Percentiles rank a stretch among this genome's conserved stretches.
Evolutionary conservation across 30 jellyfish, hydroid and myxozoan genomes (phyloP).

Genomic region (Rhopilema esculentum): DNA sequence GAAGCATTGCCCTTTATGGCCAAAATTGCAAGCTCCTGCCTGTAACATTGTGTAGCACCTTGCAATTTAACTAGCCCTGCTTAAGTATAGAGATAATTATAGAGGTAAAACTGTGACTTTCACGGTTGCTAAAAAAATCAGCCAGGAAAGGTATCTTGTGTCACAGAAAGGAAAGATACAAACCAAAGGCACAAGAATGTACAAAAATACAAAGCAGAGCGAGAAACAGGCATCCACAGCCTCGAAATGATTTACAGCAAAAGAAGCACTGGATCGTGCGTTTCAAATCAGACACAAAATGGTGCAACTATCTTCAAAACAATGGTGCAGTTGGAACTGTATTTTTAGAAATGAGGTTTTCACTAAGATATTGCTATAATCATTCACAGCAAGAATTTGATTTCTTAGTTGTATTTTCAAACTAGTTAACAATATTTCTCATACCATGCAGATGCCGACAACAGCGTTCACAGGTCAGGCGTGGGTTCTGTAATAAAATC

Average conservation of each 20-base stretch:
- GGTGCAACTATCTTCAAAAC: neutral
- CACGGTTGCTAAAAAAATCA: too few species aligned
- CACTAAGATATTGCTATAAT: neutral
- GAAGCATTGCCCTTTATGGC: too few species aligned
- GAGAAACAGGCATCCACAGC: neutral
- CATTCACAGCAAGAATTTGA: conserved; percentile 10
- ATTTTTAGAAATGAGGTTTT: neutral
- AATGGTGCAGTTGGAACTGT: neutral
- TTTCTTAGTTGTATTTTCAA: neutral
- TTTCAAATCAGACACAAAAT: neutral
- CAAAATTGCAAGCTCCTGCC: too few species aligned
- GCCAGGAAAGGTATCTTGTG: too few species aligned
- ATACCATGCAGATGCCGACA: conserved; percentile 40
- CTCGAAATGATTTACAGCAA: neutral
- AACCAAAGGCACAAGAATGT: too few species aligned
- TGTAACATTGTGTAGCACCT: too few species aligned
- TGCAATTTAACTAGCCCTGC: too few species aligned
- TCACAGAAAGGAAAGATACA: too few species aligned
- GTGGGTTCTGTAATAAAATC: neutral
- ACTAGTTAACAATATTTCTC: conserved; percentile 15
- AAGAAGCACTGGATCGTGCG: neutral
- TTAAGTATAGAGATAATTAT: too few species aligned
- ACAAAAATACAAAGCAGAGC: too few species aligned
- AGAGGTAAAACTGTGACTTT: too few species aligned
- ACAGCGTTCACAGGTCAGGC: conserved; percentile 61